Base-by-base conservation (phyloP, 2,888 invertebrate genomes). In the Amitus sp. region DNA sequence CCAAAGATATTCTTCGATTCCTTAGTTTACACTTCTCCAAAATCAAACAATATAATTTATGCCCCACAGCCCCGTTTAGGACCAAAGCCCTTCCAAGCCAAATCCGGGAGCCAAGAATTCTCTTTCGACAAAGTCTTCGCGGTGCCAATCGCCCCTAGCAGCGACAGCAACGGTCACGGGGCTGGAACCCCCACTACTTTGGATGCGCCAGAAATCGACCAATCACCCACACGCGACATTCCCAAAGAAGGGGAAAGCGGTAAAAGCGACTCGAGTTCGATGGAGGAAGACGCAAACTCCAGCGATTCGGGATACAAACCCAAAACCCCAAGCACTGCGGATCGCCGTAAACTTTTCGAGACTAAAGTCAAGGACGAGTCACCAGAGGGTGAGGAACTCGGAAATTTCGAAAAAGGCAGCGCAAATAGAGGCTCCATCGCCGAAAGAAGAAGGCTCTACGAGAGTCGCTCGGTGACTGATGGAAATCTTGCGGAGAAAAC, bases 71-170 rank as follows among this genome's bases (percentile, higher is more conserved):
- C 93, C 40, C 89, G 93, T 18, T 86, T 94, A 43, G 94, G 94
- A 1, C 94, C 94, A 33, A 94, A 93, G 79, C 93, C 93, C 19
- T 94, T 94, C 80, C 92, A 93, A 6, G 90, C 92, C 37, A 89
- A 91, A 27, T 86, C 90, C 2, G 86, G 88, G 58, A 88, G 85
- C 71, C 91, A 90, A 54, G 90, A 91, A 70, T 91, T 92, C 73
- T 90, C 89, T 0, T 92, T 93, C 74, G 92, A 92, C 78, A 91
- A 92, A 77, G 91, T 93, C 18, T 93, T 93, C 80, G 90, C 90
- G 0, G 93, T 93, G 5, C 93, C 93, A 0, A 85, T 88, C 1
- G 92, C 89, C 0, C 92, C 92, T 0, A 78, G 74, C 20, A 76
- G 17, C 30, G 80, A 80, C n/a, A 78, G 75, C 18, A 76, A 17